These are phyloP conservation scores for Cantharis rustica DNA, from an alignment of 2,888 invertebrate genomes.

Conservation along the genomic window DNA sequence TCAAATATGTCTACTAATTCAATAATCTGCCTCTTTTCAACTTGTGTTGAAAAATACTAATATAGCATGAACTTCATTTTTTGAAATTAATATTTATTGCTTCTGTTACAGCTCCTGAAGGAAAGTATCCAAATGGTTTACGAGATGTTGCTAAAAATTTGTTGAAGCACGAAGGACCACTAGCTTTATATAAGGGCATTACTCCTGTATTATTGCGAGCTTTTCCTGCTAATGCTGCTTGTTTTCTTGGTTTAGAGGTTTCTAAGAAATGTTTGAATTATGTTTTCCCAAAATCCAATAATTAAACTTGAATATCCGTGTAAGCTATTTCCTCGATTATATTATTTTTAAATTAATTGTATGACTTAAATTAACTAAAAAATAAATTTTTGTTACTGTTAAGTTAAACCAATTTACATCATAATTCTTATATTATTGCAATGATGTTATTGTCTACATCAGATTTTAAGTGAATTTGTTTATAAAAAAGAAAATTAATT, in stretches of 20 bases:
- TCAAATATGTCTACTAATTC: too few relatives aligned
- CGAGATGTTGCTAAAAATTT: conserved; percentile 84
- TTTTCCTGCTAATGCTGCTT: conserved; percentile 97
- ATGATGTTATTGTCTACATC: too few relatives aligned
- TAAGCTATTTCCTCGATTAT: neutral
- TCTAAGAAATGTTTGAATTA: conserved; percentile 51
- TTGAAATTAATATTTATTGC: conserved; percentile 27
- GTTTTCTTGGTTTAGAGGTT: conserved; percentile 93
- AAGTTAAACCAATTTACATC: neutral
- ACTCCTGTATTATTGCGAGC: conserved; percentile 94
- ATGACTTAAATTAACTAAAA: neutral
- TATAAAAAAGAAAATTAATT: too few relatives aligned
- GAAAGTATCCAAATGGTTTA: conserved; percentile 87
- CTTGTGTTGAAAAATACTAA: too few relatives aligned
- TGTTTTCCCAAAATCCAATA: neutral
- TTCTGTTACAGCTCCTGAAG: conserved; percentile 77
- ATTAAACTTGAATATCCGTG: neutral
- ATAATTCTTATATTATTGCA: neutral
- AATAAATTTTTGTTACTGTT: neutral
- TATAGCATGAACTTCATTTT: neutral
- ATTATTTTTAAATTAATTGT: neutral
- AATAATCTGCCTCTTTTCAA: too few relatives aligned
- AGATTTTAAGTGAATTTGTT: too few relatives aligned
- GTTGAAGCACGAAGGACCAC: conserved; percentile 85
- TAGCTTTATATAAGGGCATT: conserved; percentile 90